Conservation (phyloP, 2,888 invertebrate genomes). For the Nemotelus pantherinus region DNA sequence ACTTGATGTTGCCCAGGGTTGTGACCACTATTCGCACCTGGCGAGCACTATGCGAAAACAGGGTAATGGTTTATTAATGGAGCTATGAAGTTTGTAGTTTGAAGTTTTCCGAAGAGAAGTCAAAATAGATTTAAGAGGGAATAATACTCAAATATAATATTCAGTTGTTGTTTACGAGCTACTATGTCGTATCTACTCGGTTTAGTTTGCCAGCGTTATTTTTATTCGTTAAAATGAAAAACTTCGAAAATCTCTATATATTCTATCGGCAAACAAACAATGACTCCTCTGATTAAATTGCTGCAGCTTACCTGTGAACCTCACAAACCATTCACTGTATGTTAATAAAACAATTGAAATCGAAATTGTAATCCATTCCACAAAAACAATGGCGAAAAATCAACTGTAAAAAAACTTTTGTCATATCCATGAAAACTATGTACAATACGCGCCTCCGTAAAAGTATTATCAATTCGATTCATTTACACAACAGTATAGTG, state of each 20-base stretch:
- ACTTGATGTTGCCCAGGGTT: constrained; percentile 23
- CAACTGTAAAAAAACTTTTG: constrained; percentile 10
- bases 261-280: too few species aligned
- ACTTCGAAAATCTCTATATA: too few species aligned
- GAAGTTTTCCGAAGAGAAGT: too few species aligned
- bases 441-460: neutral
- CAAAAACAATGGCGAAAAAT: neutral
- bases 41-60: constrained; percentile 2
- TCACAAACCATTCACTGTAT: neutral
- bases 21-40: constrained; percentile 40
- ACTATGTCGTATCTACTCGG: neutral
- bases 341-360: neutral
- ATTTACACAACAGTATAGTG: constrained; percentile 10
- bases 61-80: constrained; percentile 40
- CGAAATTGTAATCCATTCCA: constrained; percentile 7
- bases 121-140: too few species aligned
- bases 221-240: neutral
- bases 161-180: too few species aligned
- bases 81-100: neutral
- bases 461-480: constrained; percentile 12
- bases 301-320: neutral
- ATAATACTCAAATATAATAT: too few species aligned
- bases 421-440: neutral
- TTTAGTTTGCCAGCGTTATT: neutral
- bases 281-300: too few species aligned